Evolutionary conservation across 2,797 vertebrate species (phyloP).

Genomic region (Acanthurus leucopareius): DNA sequence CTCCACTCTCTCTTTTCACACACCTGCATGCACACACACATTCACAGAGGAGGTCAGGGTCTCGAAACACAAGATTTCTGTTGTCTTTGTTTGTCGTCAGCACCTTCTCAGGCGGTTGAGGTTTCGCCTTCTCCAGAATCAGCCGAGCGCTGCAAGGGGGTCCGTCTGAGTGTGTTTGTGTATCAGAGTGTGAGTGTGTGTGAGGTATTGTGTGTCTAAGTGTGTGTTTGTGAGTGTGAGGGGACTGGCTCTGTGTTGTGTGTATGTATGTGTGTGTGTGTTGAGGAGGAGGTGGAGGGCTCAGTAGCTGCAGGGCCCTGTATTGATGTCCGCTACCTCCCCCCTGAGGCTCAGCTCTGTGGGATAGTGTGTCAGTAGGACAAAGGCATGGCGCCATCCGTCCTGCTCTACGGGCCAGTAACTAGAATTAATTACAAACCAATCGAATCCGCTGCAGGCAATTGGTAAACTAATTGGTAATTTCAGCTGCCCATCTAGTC

Average conservation of each 20-base stretch:
- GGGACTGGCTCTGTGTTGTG: slow-evolving; percentile 32
- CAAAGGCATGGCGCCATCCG: slow-evolving; percentile 95
- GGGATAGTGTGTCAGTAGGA: slow-evolving; percentile 93
- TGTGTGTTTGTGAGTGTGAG: slow-evolving; percentile 39
- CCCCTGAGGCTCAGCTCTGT: slow-evolving; percentile 79
- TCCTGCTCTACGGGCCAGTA: slow-evolving; percentile 91
- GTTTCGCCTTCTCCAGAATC: slow-evolving; percentile 79
- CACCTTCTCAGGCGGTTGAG: slow-evolving; percentile 85
- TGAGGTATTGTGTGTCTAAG: slow-evolving; percentile 68
- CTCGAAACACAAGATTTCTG: slow-evolving; percentile 79
- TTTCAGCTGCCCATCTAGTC: slow-evolving; percentile 91
- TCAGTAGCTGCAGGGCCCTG: slow-evolving; percentile 80
- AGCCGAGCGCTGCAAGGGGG: slow-evolving; percentile 73
- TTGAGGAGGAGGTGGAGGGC: slow-evolving; percentile 68
- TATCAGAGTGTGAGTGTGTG: slow-evolving; percentile 57
- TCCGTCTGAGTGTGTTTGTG: slow-evolving; percentile 69
- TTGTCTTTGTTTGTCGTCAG: slow-evolving; percentile 84
- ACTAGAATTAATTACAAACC: slow-evolving; percentile 95
- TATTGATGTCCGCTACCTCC: slow-evolving; percentile 83
- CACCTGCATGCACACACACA: slow-evolving; percentile 21
- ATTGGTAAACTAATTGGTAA: slow-evolving; percentile 98
- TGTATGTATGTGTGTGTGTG: slow-evolving; percentile 30
- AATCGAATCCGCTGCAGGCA: slow-evolving; percentile 95
- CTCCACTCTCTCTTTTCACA: background rate
- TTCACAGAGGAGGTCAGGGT: slow-evolving; percentile 62